Base-by-base conservation (phyloP, 2,797 vertebrate species). In the Pachyuromys duprasi region DNA sequence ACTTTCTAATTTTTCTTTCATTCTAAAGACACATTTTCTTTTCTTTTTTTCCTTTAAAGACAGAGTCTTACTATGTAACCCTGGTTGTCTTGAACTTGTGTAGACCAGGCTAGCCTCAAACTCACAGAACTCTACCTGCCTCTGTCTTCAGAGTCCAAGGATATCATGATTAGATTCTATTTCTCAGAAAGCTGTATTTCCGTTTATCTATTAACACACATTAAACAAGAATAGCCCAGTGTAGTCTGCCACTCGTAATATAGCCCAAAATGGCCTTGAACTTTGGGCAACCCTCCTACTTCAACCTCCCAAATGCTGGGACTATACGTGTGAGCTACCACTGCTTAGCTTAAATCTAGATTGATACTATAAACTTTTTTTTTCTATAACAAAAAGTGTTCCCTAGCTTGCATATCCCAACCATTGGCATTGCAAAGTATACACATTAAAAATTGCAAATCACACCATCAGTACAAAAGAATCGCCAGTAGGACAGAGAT, bases 361-460 rank as follows among this genome's bases (percentile, higher is more conserved):
- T 69, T 89, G 69, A 36, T 49, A 42, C 7, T 49, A 11, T 53
- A 76, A 89, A 82, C 74, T 72, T 82, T 90, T 76, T 62, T 72
- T 62, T 78, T 33, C 63, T 81, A 76, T 57, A 87, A 82, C 84
- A 94, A 67, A 91, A 45, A 39, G 42, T 62, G 33, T 69, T 95
- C 76, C 28, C 72, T 9, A 62, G 55, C 24, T 45, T 65, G 69
- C 45, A 93, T 60, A 95, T 4, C 36, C 70, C 62, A 86, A 36
- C 39, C 24, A 42, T 57, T 22, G 87, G 63, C 89, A 60, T 20
- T 49, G 18, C 9, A 60, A 69, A 26, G 33, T 20, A 7, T 5
- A 24, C 24, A 69, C 18, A n/a, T 0, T 20, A 62, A 57, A n/a
- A 57, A 55, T 0, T 36, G 78, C 45, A 78, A 36, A 93, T 26